Base-by-base conservation (phyloP, 2,888 invertebrate species). In the Hydrotaea diabolus region DNA sequence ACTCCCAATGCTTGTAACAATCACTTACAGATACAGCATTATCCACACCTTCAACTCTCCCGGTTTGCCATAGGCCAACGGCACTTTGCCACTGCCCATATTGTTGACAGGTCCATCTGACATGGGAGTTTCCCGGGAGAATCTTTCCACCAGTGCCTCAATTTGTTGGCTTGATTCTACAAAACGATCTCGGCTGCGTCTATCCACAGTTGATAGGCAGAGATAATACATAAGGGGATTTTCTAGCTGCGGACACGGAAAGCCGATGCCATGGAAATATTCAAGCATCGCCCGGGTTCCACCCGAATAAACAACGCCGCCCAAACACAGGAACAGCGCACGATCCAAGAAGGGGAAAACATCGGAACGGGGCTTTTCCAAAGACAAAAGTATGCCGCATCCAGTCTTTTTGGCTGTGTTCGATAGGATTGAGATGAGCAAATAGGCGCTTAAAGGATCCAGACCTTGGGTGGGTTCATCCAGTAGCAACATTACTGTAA, bases 141-240 rank as follows among this genome's bases (percentile, higher is more conserved):
- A 98, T 89, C 98, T 96, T 88, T 98, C 98, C 0, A 98, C 98
- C 17, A 98, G 92, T 0, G 97, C 96, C 2, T 97, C 96, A 87
- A 98, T 98, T 92, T 98, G 98, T 88, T 97, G 97, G 90, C 97
- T 98, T 0, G 98, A 98, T 90, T 98, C 98, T 59, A 97, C 93
- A 90, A 99, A 98, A 26, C 98, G 94, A 90, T 98, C 98, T 15
- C 98, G 94, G 0, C 98, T 98, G 53, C 92, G 91, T 36, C 94
- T 91, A 90, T 95, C 95, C 19, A 95, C 95, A 0, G 95, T 95
- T 78, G 94, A 94, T 17, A 95, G 90, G 87, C 95, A 95, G 76
- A 95, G 93, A 91, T 98, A 99, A 92, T 98, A 99, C 96, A 98
- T 98, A n/a, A 99, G 93, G 0, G 99, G 99, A 92, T 99, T 99